These are phyloP conservation scores for Palythoa grandis DNA, from an alignment of 92 coral and sea anemone genomes.

Conservation along the genomic window DNA sequence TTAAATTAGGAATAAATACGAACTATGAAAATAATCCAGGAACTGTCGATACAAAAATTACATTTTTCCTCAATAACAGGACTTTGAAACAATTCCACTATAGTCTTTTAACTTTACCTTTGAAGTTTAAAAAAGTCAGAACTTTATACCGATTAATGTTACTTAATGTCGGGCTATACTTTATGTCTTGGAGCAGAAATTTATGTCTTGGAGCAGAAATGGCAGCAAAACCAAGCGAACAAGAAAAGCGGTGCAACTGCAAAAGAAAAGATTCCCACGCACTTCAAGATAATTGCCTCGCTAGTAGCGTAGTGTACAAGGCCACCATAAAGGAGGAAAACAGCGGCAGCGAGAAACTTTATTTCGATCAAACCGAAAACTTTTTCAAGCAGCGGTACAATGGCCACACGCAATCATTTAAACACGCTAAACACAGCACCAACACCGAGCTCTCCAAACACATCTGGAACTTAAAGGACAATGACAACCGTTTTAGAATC, in stretches of 20 bases:
- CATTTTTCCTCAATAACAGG: no score
- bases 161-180: no score
- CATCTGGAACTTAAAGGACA: constrained; percentile 37
- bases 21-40: no score
- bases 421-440: constrained; percentile 8
- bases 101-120: no score
- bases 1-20: no score
- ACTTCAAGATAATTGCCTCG: constrained; percentile 21
- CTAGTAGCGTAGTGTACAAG: constrained; percentile 7
- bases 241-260: constrained; percentile 2
- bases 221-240: background rate
- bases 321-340: constrained; percentile 1
- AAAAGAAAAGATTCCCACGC: constrained; percentile 12
- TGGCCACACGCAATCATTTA: constrained; percentile 20
- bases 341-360: background rate
- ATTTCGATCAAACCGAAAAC: no score
- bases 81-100: no score
- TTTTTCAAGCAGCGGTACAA: constrained; percentile 29
- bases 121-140: no score
- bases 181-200: no score
- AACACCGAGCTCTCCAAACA: constrained; percentile 34
- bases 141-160: no score
- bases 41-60: no score
- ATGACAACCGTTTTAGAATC: constrained; percentile 15
- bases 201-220: constrained; percentile 13